These are phyloP conservation scores for Semnornis frantzii DNA, from an alignment of 2,113 vertebrate species.

Conservation along the genomic window DNA sequence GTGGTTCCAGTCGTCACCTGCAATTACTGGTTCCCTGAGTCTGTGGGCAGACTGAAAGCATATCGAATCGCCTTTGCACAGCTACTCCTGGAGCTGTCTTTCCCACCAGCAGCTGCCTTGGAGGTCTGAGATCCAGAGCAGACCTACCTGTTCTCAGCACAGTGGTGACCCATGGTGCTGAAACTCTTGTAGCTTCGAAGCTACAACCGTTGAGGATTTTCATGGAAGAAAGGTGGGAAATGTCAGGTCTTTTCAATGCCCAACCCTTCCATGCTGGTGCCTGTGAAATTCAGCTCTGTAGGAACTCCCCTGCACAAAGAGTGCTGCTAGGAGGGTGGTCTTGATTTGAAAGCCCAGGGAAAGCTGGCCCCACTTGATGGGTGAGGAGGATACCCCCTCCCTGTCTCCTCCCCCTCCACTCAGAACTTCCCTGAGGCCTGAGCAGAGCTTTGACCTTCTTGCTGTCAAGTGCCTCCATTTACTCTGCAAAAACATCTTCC, in stretches of 20 bases:
- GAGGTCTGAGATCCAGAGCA: background rate
- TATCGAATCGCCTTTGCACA: background rate
- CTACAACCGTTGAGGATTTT: background rate
- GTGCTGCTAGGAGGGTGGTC: background rate
- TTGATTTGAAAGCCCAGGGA: fast-evolving
- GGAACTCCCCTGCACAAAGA: background rate
- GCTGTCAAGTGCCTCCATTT: conserved; percentile 21
- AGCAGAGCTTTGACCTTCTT: conserved; percentile 26
- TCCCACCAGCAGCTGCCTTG: background rate
- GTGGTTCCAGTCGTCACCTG: background rate
- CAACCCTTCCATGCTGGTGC: background rate
- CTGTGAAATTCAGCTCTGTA: background rate
- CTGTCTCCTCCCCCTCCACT: background rate
- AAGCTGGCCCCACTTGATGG: fast-evolving
- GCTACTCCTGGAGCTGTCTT: background rate
- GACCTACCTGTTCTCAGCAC: background rate
- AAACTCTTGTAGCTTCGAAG: background rate
- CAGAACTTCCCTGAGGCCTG: background rate
- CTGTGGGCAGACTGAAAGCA: background rate
- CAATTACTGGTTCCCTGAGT: conserved; percentile 20
- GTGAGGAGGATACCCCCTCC: background rate
- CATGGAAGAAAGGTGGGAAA: background rate
- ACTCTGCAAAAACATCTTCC: background rate
- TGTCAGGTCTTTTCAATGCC: background rate
- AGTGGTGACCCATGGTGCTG: background rate